phyloP scores from a whole-genome alignment of 2,113 vertebrate genomes.

The Halichoerus grypus region DNA sequence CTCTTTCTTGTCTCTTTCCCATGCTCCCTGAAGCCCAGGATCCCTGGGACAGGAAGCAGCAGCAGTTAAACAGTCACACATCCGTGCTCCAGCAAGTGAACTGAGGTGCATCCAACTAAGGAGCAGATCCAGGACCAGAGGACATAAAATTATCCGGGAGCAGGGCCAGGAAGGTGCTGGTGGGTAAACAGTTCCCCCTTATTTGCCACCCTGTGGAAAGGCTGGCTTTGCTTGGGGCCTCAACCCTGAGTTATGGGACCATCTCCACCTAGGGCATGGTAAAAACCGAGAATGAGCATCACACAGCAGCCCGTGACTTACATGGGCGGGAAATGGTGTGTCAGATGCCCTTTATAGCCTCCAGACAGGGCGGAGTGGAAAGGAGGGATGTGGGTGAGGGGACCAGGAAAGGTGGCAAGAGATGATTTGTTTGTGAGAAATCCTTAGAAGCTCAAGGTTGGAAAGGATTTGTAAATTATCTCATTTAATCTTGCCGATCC shows the following conservation, averaged over 20 bases:
- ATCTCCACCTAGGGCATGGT: slow-evolving; percentile 41
- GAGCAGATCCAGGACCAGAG: slow-evolving; percentile 64
- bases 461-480: background rate
- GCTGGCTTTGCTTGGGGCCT: slow-evolving; percentile 47
- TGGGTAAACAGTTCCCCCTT: slow-evolving; percentile 55
- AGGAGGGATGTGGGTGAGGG: slow-evolving; percentile 13
- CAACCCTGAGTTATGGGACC: slow-evolving; percentile 22
- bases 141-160: slow-evolving; percentile 69
- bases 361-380: slow-evolving; percentile 60
- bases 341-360: slow-evolving; percentile 63
- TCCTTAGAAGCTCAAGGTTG: slow-evolving; percentile 1
- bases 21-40: slow-evolving; percentile 56
- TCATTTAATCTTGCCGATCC: background rate
- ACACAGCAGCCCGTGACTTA: slow-evolving; percentile 55
- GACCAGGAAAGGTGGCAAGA: slow-evolving; percentile 14
- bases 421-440: slow-evolving; percentile 25
- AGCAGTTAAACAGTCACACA: slow-evolving; percentile 73
- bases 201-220: slow-evolving; percentile 51
- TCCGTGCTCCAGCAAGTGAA: slow-evolving; percentile 67
- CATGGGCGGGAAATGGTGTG: slow-evolving; percentile 47
- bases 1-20: slow-evolving; percentile 75
- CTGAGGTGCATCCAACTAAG: slow-evolving; percentile 68
- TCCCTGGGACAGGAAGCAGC: slow-evolving; percentile 70
- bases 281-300: slow-evolving; percentile 41
- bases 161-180: slow-evolving; percentile 65